Evolutionary conservation across 2,888 invertebrate species (phyloP), one percentile per base, ranked within the genome.

Genomic region (Nomada fabriciana): DNA sequence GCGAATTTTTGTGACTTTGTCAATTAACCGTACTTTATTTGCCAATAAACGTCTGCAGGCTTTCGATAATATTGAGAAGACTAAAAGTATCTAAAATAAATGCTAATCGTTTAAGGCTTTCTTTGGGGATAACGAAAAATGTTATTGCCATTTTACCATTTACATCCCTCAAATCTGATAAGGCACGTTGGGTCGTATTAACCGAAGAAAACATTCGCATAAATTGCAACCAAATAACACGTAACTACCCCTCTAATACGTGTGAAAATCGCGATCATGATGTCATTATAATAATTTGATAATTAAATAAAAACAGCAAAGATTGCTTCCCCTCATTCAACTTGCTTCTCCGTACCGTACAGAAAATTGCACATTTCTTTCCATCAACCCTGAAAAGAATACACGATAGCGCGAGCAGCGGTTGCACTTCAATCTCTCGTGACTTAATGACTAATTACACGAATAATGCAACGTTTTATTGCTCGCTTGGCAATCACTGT

Each of bases 371-470:
- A 57, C 10, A 25, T 20, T 57, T 20, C n/a, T 20, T 57, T 57
- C 57, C 20, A 23, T 57, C 43, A 42, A 23, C 25, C 57, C 18
- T 47, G 10, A 60, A 20, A 36, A 36, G 78, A 61, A 18, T 25
- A 57, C 36, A n/a, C 72, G 43, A 42, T 77, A 47, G 47, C 55
- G 36, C 50, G 42, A 42, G 47, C 63, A 70, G 25, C 63, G 72
- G 73, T 64, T 71, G 59, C 65, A 36, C 50, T 76, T 79, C 76
- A n/a, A 84, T 79, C 85, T 76, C 71, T 76, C 78, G 63, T 73
- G 87, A 82, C 64, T 86, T 84, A 86, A 60, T 76, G 87, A 82
- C 64, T 86, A 87, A 86, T 86, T 87, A 80, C 82, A 76, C 78
- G 74, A 82, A 74, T 87, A 86, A 84, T 78, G 87, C 85, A 87